Percentiles rank a stretch among this genome's conserved stretches.
phyloP scores from a whole-genome alignment of 2,113 vertebrate genomes.

The Rhea americana region DNA sequence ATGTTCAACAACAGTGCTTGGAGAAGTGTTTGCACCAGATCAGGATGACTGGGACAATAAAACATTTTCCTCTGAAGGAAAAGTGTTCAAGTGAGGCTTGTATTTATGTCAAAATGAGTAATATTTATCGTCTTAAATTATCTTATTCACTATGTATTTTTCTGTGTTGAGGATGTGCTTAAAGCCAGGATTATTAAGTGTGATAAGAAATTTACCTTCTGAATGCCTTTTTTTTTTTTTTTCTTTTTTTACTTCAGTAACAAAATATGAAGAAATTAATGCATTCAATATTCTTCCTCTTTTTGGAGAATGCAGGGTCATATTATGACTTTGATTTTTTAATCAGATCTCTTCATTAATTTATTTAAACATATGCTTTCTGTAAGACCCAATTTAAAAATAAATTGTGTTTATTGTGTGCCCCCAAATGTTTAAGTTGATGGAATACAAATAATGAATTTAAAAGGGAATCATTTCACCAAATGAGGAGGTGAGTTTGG shows the following conservation, averaged over 20 bases:
- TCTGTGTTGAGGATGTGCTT: neutral
- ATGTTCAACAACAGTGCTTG: constrained; percentile 83
- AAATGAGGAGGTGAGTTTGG: neutral
- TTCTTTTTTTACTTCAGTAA: neutral
- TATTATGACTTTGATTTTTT: neutral
- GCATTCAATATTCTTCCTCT: neutral
- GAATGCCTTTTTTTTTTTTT: neutral
- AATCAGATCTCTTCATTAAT: neutral
- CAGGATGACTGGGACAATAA: constrained; percentile 93
- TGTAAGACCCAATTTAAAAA: neutral
- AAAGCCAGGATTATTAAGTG: neutral
- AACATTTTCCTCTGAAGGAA: constrained; percentile 87
- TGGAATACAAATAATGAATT: neutral
- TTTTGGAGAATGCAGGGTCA: neutral
- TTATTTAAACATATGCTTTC: neutral
- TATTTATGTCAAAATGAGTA: constrained; percentile 59
- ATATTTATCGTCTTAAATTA: constrained; percentile 59
- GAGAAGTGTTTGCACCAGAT: constrained; percentile 88
- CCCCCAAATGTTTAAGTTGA: neutral
- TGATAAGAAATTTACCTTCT: neutral
- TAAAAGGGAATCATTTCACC: neutral
- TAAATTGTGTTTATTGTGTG: neutral
- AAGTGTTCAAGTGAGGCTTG: constrained; percentile 83
- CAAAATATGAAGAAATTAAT: neutral
- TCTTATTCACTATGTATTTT: constrained; percentile 19